phyloP scores from a whole-genome alignment of 2,797 vertebrate genomes.

The Eulemur rubriventer region DNA sequence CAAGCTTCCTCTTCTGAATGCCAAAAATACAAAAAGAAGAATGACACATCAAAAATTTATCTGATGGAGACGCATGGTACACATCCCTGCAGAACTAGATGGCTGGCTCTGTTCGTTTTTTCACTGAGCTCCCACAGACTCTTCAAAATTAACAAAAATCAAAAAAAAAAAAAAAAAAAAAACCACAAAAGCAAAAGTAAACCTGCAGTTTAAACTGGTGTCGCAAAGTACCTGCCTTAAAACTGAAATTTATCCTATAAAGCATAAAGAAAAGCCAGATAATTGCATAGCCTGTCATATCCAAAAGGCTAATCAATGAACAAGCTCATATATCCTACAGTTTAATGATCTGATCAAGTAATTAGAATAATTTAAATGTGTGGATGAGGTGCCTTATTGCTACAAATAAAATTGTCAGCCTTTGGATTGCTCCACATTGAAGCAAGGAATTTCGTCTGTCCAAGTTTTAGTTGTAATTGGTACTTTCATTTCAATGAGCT shows the following conservation, averaged over 20 bases:
- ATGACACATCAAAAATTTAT: conserved; percentile 2
- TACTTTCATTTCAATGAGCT: conserved; percentile 46
- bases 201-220: background rate
- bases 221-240: background rate
- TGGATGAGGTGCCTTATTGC: conserved; percentile 54
- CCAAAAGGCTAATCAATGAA: conserved; percentile 67
- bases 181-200: background rate
- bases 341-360: conserved; percentile 68
- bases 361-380: conserved; percentile 75
- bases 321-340: conserved; percentile 63
- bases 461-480: conserved; percentile 5
- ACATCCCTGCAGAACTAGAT: background rate
- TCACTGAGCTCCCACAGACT: background rate
- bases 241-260: background rate
- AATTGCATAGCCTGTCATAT: conserved; percentile 70
- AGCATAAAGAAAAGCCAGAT: conserved; percentile 54
- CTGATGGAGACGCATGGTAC: background rate
- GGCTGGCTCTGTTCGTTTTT: background rate
- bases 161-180: background rate
- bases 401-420: conserved; percentile 73
- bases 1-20: background rate
- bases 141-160: background rate
- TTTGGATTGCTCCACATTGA: conserved; percentile 66
- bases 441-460: conserved; percentile 65
- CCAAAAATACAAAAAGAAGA: background rate